Conservation (phyloP, 2,797 vertebrate species). For the Anguilla anguilla region DNA sequence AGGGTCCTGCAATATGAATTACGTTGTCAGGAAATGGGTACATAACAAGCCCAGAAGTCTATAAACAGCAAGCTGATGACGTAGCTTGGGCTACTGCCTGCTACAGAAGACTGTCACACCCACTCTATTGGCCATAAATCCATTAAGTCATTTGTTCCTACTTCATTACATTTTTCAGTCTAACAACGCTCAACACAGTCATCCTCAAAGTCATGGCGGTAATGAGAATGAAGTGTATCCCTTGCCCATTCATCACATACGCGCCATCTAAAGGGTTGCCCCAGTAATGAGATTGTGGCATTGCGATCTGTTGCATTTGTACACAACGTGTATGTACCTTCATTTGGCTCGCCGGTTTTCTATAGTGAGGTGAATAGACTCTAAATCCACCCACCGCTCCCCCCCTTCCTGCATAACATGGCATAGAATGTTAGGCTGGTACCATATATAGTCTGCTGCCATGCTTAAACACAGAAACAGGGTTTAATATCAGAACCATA, state of each 20-base stretch:
- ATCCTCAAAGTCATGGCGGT: slow-evolving; percentile 15
- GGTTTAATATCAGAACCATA: not conserved
- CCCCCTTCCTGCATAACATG: not conserved
- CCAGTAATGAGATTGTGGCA: slow-evolving; percentile 16
- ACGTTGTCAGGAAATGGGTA: slow-evolving; percentile 11
- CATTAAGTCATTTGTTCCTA: slow-evolving; percentile 33
- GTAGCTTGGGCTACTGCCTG: not conserved
- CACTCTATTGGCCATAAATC: slow-evolving; percentile 9
- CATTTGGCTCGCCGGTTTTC: slow-evolving; percentile 1
- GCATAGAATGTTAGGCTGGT: not conserved
- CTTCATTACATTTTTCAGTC: slow-evolving; percentile 12
- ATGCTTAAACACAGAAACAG: not conserved
- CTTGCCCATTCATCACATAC: slow-evolving; percentile 12
- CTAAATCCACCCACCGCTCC: not conserved
- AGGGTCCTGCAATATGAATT: slow-evolving; percentile 18
- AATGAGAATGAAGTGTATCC: slow-evolving; percentile 25
- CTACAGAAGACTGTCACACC: not conserved
- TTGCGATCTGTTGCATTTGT: not conserved
- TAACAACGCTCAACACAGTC: slow-evolving; percentile 13
- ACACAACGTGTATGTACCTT: not conserved
- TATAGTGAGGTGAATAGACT: not conserved
- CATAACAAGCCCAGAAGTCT: slow-evolving; percentile 16
- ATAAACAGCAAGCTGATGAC: slow-evolving; percentile 10
- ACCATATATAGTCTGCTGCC: not conserved
- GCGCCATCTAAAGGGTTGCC: slow-evolving; percentile 13